A percentile compares a stretch with the other conserved stretches of the same genome.
Conservation (phyloP, 1,140 invertebrate species). For the Coptotermes formosanus region DNA sequence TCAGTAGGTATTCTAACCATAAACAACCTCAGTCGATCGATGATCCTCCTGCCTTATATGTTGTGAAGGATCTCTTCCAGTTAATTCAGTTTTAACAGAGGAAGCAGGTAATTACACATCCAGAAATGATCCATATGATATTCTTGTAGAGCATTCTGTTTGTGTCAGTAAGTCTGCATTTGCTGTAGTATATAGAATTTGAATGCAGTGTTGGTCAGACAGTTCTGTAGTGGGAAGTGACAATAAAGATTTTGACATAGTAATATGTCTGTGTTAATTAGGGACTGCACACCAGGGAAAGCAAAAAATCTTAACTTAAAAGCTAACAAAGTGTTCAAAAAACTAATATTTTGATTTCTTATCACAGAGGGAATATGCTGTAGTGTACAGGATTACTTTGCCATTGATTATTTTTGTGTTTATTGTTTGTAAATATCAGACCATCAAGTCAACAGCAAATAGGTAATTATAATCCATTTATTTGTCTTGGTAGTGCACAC, state of each 20-base stretch:
- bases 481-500: too few relatives aligned
- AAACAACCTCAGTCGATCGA: conserved; percentile 12
- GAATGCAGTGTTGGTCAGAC: not conserved
- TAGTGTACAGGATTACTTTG: too few relatives aligned
- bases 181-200: not conserved
- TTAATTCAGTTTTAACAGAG: conserved; percentile 2
- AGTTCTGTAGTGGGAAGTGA: not conserved
- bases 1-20: conserved; percentile 18
- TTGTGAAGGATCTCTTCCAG: conserved; percentile 11
- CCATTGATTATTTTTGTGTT: too few relatives aligned
- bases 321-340: not conserved
- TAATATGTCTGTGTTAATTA: not conserved
- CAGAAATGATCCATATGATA: not conserved
- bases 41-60: conserved; percentile 13
- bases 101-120: conserved; percentile 7
- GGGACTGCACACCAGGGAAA: not conserved
- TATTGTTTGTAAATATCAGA: too few relatives aligned
- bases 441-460: too few relatives aligned
- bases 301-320: not conserved
- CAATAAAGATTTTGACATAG: not conserved
- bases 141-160: not conserved
- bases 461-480: too few relatives aligned
- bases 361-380: too few relatives aligned
- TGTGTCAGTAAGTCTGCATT: not conserved
- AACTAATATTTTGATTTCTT: too few relatives aligned